Conservation (phyloP, 2,888 invertebrate species). For the Fragum whitleyi region DNA sequence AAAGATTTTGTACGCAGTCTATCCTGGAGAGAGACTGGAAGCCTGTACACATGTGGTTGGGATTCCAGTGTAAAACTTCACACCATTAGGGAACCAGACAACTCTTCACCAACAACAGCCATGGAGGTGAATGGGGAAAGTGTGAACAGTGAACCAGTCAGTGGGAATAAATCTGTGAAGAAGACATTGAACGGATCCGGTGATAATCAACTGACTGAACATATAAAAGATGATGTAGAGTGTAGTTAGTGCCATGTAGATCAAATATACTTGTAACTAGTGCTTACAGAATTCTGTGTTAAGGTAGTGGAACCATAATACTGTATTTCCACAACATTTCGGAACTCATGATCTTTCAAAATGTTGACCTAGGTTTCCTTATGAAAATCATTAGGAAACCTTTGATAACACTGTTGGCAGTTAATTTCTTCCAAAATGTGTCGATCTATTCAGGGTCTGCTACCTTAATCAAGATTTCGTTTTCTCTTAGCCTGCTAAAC, state of each 20-base stretch:
- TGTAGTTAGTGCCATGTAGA: not conserved
- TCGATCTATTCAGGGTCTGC: too few relatives aligned
- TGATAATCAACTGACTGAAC: not conserved
- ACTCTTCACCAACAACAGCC: not conserved
- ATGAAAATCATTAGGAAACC: too few relatives aligned
- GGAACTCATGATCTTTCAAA: too few relatives aligned
- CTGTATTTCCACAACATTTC: too few relatives aligned
- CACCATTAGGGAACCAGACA: constrained; percentile 11
- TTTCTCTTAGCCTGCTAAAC: too few relatives aligned
- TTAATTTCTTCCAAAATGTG: too few relatives aligned
- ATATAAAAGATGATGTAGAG: not conserved
- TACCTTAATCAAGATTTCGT: too few relatives aligned
- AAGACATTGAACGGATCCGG: constrained; percentile 2
- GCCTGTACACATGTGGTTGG: constrained; percentile 88
- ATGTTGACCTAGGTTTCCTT: too few relatives aligned
- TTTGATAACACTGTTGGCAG: too few relatives aligned
- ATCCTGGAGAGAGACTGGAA: constrained; percentile 86
- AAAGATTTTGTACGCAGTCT: constrained; percentile 87
- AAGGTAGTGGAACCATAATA: too few relatives aligned
- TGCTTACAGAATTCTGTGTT: not conserved
- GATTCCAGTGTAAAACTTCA: constrained; percentile 82
- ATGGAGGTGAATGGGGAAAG: constrained; percentile 62
- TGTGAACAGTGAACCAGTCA: constrained; percentile 13
- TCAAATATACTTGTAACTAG: not conserved
- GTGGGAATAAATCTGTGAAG: not conserved